Evolutionary conservation across 2,113 vertebrate species (phyloP).

Genomic region (Lanius ludovicianus): DNA sequence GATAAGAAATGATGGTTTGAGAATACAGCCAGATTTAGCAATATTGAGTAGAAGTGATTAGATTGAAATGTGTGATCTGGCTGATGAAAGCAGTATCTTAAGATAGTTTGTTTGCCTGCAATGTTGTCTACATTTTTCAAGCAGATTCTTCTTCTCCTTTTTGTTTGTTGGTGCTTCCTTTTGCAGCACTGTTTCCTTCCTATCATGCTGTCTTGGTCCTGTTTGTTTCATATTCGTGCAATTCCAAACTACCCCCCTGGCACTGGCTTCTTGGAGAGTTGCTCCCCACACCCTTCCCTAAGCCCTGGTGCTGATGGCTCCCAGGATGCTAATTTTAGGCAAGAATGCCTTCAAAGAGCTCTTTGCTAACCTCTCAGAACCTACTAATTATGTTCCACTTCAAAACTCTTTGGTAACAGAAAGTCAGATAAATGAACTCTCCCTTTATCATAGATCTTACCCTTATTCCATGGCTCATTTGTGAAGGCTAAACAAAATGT

Average conservation of each 20-base stretch:
- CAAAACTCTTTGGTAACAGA: neutral
- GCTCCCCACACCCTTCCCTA: neutral
- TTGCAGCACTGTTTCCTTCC: neutral
- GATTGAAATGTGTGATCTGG: neutral
- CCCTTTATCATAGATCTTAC: neutral
- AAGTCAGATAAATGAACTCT: neutral
- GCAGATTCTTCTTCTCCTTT: neutral
- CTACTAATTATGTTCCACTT: neutral
- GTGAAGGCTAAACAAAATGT: neutral
- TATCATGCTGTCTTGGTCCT: fast-evolving
- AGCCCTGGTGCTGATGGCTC: neutral
- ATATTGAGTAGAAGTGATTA: neutral
- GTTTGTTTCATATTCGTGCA: neutral
- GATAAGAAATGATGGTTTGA: neutral
- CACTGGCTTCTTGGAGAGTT: neutral
- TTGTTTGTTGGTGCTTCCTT: neutral
- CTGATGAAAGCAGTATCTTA: neutral
- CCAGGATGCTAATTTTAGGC: neutral
- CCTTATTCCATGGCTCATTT: neutral
- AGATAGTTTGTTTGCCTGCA: neutral
- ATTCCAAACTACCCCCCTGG: neutral
- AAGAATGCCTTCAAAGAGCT: neutral
- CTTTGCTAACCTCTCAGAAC: neutral
- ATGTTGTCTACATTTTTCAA: neutral
- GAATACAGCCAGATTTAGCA: neutral